Conservation (phyloP, 2,113 vertebrate genomes). For the Picathartes gymnocephalus region DNA sequence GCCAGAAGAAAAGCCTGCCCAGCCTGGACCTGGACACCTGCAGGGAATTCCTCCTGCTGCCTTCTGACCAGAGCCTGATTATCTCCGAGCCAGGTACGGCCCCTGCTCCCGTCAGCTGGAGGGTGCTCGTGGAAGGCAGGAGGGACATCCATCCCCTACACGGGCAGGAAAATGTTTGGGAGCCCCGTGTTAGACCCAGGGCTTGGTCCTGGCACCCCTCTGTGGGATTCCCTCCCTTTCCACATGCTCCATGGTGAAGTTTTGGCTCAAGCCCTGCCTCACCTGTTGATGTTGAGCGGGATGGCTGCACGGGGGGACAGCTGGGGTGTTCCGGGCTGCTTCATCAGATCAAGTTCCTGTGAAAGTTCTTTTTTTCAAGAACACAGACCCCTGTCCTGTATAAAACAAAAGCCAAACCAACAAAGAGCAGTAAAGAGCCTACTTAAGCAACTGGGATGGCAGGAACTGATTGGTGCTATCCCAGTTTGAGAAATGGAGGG, state of each 20-base stretch:
- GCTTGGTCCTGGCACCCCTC: rapidly evolving
- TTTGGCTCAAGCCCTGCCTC: background rate
- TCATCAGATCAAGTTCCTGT: background rate
- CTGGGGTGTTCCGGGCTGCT: background rate
- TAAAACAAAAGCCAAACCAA: background rate
- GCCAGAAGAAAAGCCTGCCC: slow-evolving; percentile 61
- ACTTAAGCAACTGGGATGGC: background rate
- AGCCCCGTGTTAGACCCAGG: rapidly evolving
- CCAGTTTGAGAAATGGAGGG: background rate
- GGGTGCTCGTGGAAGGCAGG: background rate
- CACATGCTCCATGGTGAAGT: rapidly evolving
- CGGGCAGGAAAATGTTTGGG: background rate
- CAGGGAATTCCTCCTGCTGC: slow-evolving; percentile 66
- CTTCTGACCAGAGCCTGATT: slow-evolving; percentile 62
- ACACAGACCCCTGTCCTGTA: background rate
- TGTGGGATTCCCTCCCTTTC: background rate
- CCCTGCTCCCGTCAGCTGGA: background rate
- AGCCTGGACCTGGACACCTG: slow-evolving; percentile 67
- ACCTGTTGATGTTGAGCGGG: background rate
- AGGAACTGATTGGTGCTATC: background rate
- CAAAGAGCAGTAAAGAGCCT: background rate
- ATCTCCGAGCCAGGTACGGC: slow-evolving; percentile 71
- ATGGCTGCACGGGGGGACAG: background rate
- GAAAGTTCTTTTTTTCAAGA: background rate
- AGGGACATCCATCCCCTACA: background rate